phyloP scores from a whole-genome alignment of 1,140 invertebrate species.

The Euwallacea fornicatus region DNA sequence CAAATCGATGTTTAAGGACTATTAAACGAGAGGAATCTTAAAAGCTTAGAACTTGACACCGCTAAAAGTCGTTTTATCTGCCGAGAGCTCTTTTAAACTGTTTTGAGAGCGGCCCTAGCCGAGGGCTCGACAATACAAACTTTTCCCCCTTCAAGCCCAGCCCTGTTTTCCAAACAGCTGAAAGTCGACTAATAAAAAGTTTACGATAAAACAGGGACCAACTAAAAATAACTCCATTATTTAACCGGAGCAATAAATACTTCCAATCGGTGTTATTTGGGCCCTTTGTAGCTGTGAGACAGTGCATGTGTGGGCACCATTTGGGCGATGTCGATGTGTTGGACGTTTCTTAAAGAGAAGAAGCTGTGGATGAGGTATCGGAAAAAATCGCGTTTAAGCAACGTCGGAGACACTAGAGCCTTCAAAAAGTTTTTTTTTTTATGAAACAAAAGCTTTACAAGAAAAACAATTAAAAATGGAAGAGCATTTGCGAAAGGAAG shows the following conservation, averaged over 20 bases:
- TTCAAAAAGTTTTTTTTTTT: too few species aligned
- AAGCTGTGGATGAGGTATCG: too few species aligned
- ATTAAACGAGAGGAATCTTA: slow-evolving; percentile 11
- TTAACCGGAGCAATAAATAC: neutral
- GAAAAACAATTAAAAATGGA: too few species aligned
- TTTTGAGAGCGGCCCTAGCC: neutral
- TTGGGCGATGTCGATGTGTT: too few species aligned
- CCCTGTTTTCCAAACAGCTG: neutral
- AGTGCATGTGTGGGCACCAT: neutral
- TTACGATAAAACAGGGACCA: neutral
- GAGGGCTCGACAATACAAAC: neutral
- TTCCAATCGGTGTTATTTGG: neutral
- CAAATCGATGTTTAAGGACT: slow-evolving; percentile 11
- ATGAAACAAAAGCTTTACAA: too few species aligned
- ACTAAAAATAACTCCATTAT: slow-evolving; percentile 2
- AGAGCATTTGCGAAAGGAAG: too few species aligned
- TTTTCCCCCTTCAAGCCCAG: neutral
- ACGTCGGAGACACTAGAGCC: too few species aligned
- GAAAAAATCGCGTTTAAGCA: too few species aligned
- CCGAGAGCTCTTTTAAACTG: neutral
- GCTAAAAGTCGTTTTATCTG: slow-evolving; percentile 1
- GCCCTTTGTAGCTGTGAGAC: neutral
- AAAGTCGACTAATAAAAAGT: neutral
- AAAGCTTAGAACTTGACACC: slow-evolving; percentile 14
- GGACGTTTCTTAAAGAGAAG: too few species aligned